These are phyloP conservation scores for Syndactyla subalaris DNA, from an alignment of 2,797 vertebrate genomes.

Conservation along the genomic window DNA sequence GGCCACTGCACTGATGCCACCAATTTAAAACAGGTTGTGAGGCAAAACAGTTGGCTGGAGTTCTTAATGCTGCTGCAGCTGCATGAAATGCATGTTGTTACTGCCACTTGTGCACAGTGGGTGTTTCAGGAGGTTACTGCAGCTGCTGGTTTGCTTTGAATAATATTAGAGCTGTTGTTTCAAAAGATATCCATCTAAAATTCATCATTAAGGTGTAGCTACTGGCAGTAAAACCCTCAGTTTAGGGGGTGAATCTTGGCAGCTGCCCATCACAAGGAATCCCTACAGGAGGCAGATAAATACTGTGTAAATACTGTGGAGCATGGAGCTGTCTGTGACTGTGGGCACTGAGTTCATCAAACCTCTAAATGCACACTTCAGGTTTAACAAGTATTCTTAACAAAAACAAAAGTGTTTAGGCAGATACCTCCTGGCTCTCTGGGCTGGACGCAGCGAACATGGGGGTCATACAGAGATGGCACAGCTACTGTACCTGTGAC, in stretches of 20 bases:
- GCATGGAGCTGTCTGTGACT: background rate
- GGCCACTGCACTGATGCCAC: background rate
- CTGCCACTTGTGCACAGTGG: background rate
- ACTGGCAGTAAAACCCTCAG: background rate
- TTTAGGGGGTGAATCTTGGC: background rate
- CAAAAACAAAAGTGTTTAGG: background rate
- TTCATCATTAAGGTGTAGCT: background rate
- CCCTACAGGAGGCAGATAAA: background rate
- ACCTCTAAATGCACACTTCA: background rate
- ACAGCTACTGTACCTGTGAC: background rate
- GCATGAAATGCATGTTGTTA: fast-evolving
- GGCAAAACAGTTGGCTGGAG: background rate
- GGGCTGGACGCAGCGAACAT: background rate
- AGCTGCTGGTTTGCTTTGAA: background rate
- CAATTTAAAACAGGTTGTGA: background rate
- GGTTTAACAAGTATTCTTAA: background rate
- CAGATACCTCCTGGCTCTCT: background rate
- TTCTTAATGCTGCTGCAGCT: background rate
- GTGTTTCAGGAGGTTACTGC: background rate
- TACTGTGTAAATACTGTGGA: background rate
- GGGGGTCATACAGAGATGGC: background rate
- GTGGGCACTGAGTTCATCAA: background rate
- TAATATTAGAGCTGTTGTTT: background rate
- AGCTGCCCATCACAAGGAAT: background rate
- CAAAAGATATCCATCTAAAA: background rate